phyloP scores from a whole-genome alignment of 2,797 vertebrate genomes.

The Cryptoprocta ferox region DNA sequence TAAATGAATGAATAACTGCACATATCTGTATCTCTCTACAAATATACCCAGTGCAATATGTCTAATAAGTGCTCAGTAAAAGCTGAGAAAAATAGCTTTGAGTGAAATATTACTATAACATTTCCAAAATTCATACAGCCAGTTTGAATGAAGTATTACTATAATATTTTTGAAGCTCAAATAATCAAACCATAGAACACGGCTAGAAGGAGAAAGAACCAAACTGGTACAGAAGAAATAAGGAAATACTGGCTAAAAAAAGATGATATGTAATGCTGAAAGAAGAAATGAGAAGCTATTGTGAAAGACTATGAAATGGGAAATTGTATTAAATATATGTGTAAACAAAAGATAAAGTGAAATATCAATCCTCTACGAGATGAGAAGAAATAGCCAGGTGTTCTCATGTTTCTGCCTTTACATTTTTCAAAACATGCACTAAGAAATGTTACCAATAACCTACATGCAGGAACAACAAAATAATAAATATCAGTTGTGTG shows the following conservation, averaged over 20 bases:
- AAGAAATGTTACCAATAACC: slow-evolving; percentile 37
- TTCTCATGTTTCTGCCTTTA: slow-evolving; percentile 13
- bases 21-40: neutral
- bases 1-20: neutral
- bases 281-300: slow-evolving; percentile 26
- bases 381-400: neutral
- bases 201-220: neutral
- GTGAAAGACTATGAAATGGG: neutral
- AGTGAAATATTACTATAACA: slow-evolving; percentile 37
- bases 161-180: slow-evolving; percentile 34
- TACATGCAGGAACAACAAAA: neutral
- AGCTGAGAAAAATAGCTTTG: slow-evolving; percentile 23
- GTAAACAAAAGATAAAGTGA: slow-evolving; percentile 47
- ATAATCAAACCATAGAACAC: neutral
- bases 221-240: neutral
- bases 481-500: neutral
- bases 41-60: neutral
- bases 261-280: neutral
- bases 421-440: neutral
- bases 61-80: slow-evolving; percentile 10
- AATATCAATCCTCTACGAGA: neutral
- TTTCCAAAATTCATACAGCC: neutral
- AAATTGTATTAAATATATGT: slow-evolving; percentile 6
- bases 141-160: slow-evolving; percentile 34
- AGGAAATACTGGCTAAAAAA: neutral